These are phyloP conservation scores for Andrena bicolor DNA, from an alignment of 2,888 invertebrate genomes.

Conservation along the genomic window DNA sequence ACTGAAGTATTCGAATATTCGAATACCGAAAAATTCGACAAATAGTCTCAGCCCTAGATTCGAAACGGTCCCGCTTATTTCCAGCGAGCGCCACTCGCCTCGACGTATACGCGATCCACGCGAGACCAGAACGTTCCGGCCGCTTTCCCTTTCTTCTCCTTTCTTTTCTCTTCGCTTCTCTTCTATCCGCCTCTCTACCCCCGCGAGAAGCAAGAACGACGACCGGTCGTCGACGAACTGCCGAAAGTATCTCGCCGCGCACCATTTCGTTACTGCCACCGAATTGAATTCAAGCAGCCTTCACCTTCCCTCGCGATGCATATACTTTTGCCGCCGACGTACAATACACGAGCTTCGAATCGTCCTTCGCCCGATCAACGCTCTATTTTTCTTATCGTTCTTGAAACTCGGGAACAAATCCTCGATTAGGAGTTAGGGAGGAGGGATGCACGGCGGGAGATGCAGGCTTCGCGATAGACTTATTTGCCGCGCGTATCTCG, in stretches of 20 bases:
- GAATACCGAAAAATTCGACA: too few species aligned
- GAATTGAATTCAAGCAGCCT: too few species aligned
- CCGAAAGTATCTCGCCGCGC: neutral
- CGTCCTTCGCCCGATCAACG: conserved; percentile 17
- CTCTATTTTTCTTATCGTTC: conserved; percentile 47
- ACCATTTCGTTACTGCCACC: conserved; percentile 27
- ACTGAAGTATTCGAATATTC: too few species aligned
- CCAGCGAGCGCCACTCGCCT: neutral
- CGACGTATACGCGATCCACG: neutral
- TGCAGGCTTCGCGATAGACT: too few species aligned
- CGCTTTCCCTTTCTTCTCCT: neutral
- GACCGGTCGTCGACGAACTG: conserved; percentile 17
- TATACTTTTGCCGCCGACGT: neutral
- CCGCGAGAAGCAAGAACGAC: neutral
- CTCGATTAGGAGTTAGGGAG: conserved; percentile 12
- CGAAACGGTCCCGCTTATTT: conserved; percentile 1
- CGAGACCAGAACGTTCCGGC: conserved; percentile 4
- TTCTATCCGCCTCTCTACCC: neutral
- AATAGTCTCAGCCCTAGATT: too few species aligned
- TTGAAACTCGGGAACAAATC: conserved; percentile 35
- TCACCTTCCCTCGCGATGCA: neutral
- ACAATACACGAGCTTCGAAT: conserved; percentile 2
- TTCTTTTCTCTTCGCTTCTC: neutral
- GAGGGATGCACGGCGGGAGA: too few species aligned
- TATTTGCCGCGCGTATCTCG: too few species aligned